phyloP scores from a whole-genome alignment of 1,140 invertebrate genomes.

The Pseudobourletiella spinata region DNA sequence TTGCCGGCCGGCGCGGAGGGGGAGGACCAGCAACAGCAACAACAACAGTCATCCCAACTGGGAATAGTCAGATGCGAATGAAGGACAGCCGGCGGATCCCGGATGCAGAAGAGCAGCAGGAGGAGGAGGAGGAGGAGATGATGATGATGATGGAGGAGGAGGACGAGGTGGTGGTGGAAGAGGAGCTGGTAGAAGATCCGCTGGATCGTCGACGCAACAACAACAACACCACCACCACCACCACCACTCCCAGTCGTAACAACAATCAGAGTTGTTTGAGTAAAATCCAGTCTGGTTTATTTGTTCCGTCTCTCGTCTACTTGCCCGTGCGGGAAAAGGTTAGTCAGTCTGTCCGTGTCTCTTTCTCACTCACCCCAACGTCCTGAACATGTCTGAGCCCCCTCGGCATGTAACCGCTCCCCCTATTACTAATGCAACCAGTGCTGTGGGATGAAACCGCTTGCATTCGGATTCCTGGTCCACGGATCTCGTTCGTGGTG shows the following conservation, averaged over 20 bases:
- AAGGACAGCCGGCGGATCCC: background rate
- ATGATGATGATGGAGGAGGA: background rate
- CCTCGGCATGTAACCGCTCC: too few relatives aligned
- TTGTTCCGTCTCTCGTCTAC: slow-evolving; percentile 82
- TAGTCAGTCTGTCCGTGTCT: slow-evolving; percentile 67
- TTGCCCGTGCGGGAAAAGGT: slow-evolving; percentile 78
- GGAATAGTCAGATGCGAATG: background rate
- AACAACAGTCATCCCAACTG: background rate
- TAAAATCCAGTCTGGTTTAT: slow-evolving; percentile 42
- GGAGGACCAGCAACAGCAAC: background rate
- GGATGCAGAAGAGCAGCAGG: too few relatives aligned
- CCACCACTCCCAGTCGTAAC: background rate
- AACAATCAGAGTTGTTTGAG: background rate
- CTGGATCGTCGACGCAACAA: background rate
- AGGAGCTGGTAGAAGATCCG: background rate
- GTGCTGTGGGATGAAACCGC: too few relatives aligned
- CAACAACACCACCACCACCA: background rate
- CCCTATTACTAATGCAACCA: too few relatives aligned
- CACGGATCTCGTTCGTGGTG: too few relatives aligned
- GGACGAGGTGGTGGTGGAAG: background rate
- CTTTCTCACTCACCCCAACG: slow-evolving; percentile 83
- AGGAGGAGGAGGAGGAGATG: slow-evolving; percentile 9
- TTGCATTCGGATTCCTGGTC: too few relatives aligned
- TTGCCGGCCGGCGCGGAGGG: background rate
- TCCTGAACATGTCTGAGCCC: slow-evolving; percentile 44